phyloP scores from a whole-genome alignment of 2,888 invertebrate genomes.

The Agrochola macilenta region DNA sequence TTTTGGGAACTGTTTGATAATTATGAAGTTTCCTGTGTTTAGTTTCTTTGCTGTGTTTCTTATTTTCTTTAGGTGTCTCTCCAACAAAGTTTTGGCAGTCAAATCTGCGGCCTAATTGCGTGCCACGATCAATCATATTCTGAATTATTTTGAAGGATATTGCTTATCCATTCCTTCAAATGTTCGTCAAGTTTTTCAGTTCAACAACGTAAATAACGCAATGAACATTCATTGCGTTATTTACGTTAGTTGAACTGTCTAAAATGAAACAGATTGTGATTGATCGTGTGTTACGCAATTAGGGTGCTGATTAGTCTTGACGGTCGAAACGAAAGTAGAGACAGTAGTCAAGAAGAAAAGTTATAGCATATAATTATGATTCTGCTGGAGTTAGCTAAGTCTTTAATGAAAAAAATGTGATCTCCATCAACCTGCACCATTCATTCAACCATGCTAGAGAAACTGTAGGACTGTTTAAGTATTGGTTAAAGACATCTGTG shows the following conservation, averaged over 20 bases:
- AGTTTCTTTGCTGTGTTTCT: background rate
- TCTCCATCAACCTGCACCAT: background rate
- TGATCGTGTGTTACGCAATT: no score
- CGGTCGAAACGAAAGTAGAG: background rate
- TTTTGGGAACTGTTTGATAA: background rate
- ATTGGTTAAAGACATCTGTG: background rate
- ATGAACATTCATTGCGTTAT: no score
- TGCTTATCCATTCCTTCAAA: no score
- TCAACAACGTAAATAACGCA: no score
- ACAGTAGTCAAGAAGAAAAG: background rate
- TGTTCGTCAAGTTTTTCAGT: no score
- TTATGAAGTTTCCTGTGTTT: conserved; percentile 5
- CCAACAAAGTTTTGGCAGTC: background rate
- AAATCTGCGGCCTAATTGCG: background rate
- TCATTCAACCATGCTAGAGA: no score
- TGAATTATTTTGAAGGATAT: no score
- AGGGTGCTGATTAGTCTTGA: background rate
- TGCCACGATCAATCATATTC: no score
- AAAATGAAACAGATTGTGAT: no score
- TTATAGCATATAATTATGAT: background rate
- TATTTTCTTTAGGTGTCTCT: background rate
- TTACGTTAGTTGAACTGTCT: no score
- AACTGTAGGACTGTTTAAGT: background rate
- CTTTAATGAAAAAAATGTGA: background rate
- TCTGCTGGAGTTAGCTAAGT: background rate